Conservation (phyloP, 2,113 vertebrate genomes). For the Bos javanicus region DNA sequence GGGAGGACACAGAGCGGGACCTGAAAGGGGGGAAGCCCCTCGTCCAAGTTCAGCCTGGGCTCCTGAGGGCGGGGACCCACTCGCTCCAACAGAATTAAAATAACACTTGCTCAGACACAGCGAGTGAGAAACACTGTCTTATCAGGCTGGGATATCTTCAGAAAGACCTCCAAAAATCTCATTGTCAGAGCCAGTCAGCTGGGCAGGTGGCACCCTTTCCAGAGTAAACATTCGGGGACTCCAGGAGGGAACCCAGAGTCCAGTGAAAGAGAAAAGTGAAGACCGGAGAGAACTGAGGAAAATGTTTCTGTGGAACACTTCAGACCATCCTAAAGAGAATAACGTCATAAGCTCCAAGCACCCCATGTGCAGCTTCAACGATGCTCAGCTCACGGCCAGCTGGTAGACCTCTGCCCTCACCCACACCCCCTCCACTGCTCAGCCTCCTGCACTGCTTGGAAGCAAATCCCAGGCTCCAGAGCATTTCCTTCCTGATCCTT, state of each 20-base stretch:
- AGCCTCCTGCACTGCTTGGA: background rate
- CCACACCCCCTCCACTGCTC: background rate
- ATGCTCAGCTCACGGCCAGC: background rate
- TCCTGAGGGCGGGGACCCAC: background rate
- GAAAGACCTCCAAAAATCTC: background rate
- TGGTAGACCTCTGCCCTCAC: too few relatives aligned
- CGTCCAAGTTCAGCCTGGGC: background rate
- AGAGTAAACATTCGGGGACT: background rate
- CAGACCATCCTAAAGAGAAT: background rate
- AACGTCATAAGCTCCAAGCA: background rate
- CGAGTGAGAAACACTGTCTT: background rate
- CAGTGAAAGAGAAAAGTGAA: background rate
- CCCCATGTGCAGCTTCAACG: background rate
- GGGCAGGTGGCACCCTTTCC: background rate
- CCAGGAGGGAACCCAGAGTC: background rate
- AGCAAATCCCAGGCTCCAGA: background rate
- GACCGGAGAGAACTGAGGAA: background rate
- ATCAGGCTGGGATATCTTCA: background rate
- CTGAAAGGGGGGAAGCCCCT: too few relatives aligned
- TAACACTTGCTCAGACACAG: background rate
- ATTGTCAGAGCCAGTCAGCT: background rate
- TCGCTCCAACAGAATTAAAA: background rate
- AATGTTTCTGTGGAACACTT: background rate
- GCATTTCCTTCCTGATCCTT: background rate
- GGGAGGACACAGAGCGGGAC: background rate